Base-by-base conservation (phyloP, 2,113 vertebrate genomes). In the Brachionichthys hirsutus region DNA sequence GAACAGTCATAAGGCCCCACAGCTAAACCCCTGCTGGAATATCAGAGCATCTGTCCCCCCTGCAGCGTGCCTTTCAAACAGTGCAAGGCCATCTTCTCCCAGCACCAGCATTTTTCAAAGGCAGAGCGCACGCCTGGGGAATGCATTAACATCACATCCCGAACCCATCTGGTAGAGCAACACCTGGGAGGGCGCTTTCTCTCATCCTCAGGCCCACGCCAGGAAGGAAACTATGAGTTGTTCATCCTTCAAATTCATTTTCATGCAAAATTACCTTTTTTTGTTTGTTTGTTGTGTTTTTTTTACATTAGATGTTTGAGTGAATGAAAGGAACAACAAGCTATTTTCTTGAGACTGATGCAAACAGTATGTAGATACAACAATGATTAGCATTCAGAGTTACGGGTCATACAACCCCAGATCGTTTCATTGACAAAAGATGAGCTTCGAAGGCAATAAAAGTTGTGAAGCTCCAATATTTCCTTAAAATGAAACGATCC, bases 21-120 rank as follows among this genome's bases (percentile, higher is more conserved):
- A 62, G 83, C 74, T 59, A 72, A 4, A 62, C 73, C 77, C 79
- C 79, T 65, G 70, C 79, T 75, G 81, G 67, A 82, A 76, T 70
- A 85, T 83, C 77, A 81, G 72, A 87, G 79, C 78, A 83, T 81
- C 84, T 75, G 30, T 50, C 60, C 81, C 74, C 44, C 80, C 84
- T 11, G 56, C 57, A 58, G 78, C 81, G 73, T 20, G 57, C 56
- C 84, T 83, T 80, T 83, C 78, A 83, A 83, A 77, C 72, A 19
- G 59, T 52, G 55, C 68, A 67, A 77, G 78, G 64, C 76, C 80
- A 77, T 78, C 78, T 67, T 82, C 76, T 67, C 64, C 57, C 84
- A 57, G 69, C 68, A 67, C 72, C 69, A 54, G 62, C 57, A 59
- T 65, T 67, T 86, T 83, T 85, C 77, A 86, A 85, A 87, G 78